Evolutionary conservation across 2,888 invertebrate species (phyloP).

Genomic region (Helobdella robusta): DNA sequence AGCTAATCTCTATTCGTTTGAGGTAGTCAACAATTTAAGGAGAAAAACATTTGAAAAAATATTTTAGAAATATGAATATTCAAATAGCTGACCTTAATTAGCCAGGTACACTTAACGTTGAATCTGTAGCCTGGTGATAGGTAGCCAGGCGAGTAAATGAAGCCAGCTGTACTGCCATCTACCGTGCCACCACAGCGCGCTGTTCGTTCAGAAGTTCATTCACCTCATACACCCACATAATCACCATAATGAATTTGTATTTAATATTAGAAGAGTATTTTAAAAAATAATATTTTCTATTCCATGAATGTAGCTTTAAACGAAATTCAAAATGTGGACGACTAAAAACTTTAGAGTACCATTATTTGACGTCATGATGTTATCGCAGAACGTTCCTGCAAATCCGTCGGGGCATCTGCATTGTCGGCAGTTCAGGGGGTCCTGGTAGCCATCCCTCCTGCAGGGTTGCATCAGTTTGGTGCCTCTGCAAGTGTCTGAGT

Average conservation of each 20-base stretch:
- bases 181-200: conserved; percentile 35
- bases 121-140: conserved; percentile 32
- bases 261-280: too few relatives aligned
- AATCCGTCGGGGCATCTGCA: conserved; percentile 46
- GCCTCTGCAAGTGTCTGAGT: not conserved
- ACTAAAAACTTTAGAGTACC: conserved; percentile 25
- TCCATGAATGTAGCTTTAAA: not conserved
- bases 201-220: conserved; percentile 15
- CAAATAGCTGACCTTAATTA: conserved; percentile 37
- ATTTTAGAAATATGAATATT: too few relatives aligned
- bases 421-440: conserved; percentile 42
- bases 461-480: conserved; percentile 35
- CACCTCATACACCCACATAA: not conserved
- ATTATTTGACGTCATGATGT: conserved; percentile 35
- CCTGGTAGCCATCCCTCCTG: conserved; percentile 44
- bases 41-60: too few relatives aligned
- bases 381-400: conserved; percentile 40
- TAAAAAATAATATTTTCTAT: not conserved
- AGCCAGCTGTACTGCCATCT: conserved; percentile 33
- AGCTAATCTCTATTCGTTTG: too few relatives aligned
- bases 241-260: not conserved
- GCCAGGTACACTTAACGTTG: conserved; percentile 39
- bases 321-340: not conserved
- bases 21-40: too few relatives aligned
- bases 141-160: conserved; percentile 38